Percentiles rank a stretch among this genome's conserved stretches.
These are phyloP conservation scores for Drosophila siamana DNA, from an alignment of 2,888 invertebrate genomes.

Conservation along the genomic window DNA sequence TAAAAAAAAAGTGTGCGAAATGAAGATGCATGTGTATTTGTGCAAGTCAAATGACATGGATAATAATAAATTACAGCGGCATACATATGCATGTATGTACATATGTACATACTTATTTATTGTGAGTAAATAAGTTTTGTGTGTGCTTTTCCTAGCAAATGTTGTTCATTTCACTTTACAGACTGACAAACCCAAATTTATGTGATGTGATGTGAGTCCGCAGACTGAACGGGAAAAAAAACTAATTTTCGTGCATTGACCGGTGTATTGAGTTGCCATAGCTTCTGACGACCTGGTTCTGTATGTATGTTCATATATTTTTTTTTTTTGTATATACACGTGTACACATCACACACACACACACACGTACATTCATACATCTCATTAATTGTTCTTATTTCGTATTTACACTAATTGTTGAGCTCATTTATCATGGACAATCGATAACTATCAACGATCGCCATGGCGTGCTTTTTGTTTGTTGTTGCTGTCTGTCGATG, in stretches of 20 bases:
- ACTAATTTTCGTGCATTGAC: slow-evolving; percentile 74
- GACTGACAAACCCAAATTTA: slow-evolving; percentile 50
- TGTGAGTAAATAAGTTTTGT: too few species aligned
- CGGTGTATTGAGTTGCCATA: slow-evolving; percentile 48
- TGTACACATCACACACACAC: not conserved
- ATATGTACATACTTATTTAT: not conserved
- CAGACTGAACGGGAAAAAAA: slow-evolving; percentile 36
- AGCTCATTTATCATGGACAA: slow-evolving; percentile 57
- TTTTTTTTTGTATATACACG: not conserved
- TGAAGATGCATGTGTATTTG: slow-evolving; percentile 29
- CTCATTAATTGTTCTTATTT: slow-evolving; percentile 35
- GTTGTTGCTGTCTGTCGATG: slow-evolving; percentile 43
- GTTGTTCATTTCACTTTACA: slow-evolving; percentile 57
- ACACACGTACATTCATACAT: slow-evolving; percentile 8
- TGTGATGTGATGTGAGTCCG: slow-evolving; percentile 29
- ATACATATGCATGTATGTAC: slow-evolving; percentile 8
- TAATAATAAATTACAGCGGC: slow-evolving; percentile 60
- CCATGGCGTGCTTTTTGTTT: slow-evolving; percentile 37
- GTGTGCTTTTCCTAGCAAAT: slow-evolving; percentile 50
- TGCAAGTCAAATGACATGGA: slow-evolving; percentile 48
- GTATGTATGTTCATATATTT: slow-evolving; percentile 9
- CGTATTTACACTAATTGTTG: slow-evolving; percentile 42
- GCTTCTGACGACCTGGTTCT: slow-evolving; percentile 11
- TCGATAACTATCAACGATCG: slow-evolving; percentile 48
- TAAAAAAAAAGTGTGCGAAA: slow-evolving; percentile 33